Evolutionary conservation across 2,888 invertebrate genomes (phyloP), one percentile per base, ranked within the genome.

Genomic region (Rutpela maculata): DNA sequence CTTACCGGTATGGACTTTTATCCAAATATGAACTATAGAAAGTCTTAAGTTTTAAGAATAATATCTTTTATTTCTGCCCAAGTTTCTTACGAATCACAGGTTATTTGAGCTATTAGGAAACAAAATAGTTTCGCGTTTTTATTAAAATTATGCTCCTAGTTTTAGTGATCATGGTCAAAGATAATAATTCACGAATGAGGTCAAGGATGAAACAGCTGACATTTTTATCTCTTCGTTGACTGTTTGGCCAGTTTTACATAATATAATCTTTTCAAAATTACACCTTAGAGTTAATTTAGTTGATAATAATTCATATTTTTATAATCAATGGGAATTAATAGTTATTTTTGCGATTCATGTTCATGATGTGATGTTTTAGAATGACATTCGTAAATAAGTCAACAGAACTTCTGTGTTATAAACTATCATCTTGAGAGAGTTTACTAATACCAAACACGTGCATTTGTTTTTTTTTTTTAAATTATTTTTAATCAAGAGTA

Each of bases 21-120:
- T 31, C 76, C 67, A 68, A 73, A 76, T 76, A 76, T 67, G 76
- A 57, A 60, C 6, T 22, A 59, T 18, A 59, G 59, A 59, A 59
- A 59, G 59, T 59, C 19, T 17, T 19, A 59, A 43, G 19, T n/a
- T n/a, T n/a, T n/a, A n/a, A n/a, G n/a, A n/a, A n/a, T n/a, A n/a
- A n/a, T n/a, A n/a, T n/a, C n/a, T n/a, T n/a, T n/a, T n/a, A n/a
- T n/a, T n/a, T n/a, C n/a, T n/a, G n/a, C n/a, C n/a, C n/a, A n/a
- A n/a, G n/a, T 38, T 43, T 43, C 43, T 12, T 62, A 62, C n/a
- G 18, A 65, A 35, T n/a, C 62, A n/a, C 31, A 35, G 6, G 7
- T 19, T 22, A n/a, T 0, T 57, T 57, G 18, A 19, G 18, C 18
- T 0, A 18, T 18, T 57, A 60, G 26, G 60, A 31, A 31, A 26